phyloP scores from a whole-genome alignment of 2,113 vertebrate genomes.

The Suncus etruscus region DNA sequence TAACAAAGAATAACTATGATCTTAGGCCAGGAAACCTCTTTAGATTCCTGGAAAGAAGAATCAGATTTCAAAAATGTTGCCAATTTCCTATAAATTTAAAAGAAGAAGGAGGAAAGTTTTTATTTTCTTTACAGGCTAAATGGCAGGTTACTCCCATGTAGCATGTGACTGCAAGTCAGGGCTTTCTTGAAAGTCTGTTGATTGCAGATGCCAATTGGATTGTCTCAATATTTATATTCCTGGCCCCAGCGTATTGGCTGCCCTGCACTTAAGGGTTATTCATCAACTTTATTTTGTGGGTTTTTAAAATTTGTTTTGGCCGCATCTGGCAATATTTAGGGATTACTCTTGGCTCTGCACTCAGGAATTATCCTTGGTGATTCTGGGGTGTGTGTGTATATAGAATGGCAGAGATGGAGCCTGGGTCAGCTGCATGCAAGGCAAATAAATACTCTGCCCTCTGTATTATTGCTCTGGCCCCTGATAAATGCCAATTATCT shows the following conservation, averaged over 20 bases:
- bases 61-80: constrained; percentile 21
- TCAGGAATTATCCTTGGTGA: no score
- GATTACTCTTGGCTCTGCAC: no score
- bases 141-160: constrained; percentile 6
- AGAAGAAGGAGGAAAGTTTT: not conserved
- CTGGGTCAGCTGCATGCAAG: no score
- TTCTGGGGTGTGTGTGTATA: no score
- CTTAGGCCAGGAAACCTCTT: not conserved
- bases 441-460: no score
- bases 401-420: no score
- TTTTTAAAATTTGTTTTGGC: no score
- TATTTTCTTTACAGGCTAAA: not conserved
- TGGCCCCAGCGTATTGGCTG: not conserved
- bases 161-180: not conserved
- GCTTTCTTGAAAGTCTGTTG: not conserved
- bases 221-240: no score
- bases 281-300: not conserved
- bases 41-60: not conserved
- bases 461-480: no score
- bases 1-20: not conserved
- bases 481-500: not conserved
- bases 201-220: not conserved
- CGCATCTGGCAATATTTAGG: no score
- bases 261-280: not conserved
- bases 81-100: not conserved